Percentiles rank a stretch among this genome's conserved stretches.
These are phyloP conservation scores for Ahaetulla prasina DNA, from an alignment of 2,113 vertebrate species.

Conservation along the genomic window DNA sequence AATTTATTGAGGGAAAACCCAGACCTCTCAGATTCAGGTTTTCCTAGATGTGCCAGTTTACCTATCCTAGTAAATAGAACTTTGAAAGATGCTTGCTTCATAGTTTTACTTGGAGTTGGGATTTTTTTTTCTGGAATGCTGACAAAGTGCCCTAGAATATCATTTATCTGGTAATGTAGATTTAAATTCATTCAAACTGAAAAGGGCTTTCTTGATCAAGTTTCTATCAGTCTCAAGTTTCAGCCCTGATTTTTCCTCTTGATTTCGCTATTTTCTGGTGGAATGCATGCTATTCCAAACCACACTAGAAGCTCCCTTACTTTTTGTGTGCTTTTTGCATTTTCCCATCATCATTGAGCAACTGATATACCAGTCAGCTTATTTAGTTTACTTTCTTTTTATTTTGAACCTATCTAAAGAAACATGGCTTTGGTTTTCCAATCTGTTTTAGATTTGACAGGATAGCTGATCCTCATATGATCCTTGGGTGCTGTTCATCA, in stretches of 20 bases:
- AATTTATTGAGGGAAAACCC: too few species aligned
- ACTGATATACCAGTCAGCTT: not conserved
- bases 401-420: not conserved
- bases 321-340: not conserved
- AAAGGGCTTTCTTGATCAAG: not conserved
- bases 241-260: not conserved
- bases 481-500: not conserved
- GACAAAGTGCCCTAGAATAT: not conserved
- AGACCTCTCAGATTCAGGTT: too few species aligned
- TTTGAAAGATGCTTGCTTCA: too few species aligned
- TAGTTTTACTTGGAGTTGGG: too few species aligned
- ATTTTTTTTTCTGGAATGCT: too few species aligned
- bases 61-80: too few species aligned
- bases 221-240: not conserved
- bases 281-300: not conserved
- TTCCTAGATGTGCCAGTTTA: too few species aligned
- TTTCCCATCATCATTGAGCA: not conserved
- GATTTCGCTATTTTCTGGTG: not conserved
- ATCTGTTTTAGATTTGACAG: not conserved
- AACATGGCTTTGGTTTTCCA: not conserved
- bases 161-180: not conserved
- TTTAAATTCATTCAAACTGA: not conserved
- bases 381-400: not conserved
- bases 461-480: not conserved
- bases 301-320: not conserved